Evolutionary conservation across 2,797 vertebrate genomes (phyloP).

Genomic region (Chelon labrosus): DNA sequence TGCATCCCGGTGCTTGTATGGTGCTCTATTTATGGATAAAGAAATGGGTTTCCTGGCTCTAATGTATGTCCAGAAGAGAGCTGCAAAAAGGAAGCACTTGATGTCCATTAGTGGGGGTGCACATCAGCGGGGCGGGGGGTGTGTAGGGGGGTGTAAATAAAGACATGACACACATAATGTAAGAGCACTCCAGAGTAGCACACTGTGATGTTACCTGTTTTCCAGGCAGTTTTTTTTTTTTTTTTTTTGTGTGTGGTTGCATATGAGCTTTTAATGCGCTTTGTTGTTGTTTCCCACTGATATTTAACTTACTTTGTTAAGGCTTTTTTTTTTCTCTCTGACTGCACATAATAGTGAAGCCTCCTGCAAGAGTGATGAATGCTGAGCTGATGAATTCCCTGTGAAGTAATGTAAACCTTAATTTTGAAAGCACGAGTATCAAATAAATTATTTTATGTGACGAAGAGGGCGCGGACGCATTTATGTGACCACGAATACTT

Average conservation of each 20-base stretch:
- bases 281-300: constrained; percentile 60
- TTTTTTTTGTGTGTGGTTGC: constrained; percentile 32
- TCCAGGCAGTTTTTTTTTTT: constrained; percentile 48
- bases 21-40: constrained; percentile 70
- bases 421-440: constrained; percentile 31
- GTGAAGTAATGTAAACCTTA: constrained; percentile 45
- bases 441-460: constrained; percentile 52
- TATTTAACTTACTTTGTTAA: constrained; percentile 73
- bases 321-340: constrained; percentile 16
- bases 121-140: constrained; percentile 53
- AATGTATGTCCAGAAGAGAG: constrained; percentile 77
- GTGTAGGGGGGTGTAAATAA: constrained; percentile 58
- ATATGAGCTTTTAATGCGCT: constrained; percentile 75
- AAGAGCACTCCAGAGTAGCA: constrained; percentile 75
- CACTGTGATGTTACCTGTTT: constrained; percentile 74
- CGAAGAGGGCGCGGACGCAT: background rate
- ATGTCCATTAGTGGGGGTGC: constrained; percentile 84
- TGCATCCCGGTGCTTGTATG: constrained; percentile 64
- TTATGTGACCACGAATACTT: constrained; percentile 5
- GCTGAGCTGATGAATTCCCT: constrained; percentile 42
- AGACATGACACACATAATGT: constrained; percentile 69
- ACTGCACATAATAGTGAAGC: constrained; percentile 26
- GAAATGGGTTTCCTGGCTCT: constrained; percentile 75
- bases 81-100: constrained; percentile 81
- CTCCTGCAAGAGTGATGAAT: constrained; percentile 23